phyloP scores from a whole-genome alignment of 2,113 vertebrate genomes.

The Hemiprocne comata region DNA sequence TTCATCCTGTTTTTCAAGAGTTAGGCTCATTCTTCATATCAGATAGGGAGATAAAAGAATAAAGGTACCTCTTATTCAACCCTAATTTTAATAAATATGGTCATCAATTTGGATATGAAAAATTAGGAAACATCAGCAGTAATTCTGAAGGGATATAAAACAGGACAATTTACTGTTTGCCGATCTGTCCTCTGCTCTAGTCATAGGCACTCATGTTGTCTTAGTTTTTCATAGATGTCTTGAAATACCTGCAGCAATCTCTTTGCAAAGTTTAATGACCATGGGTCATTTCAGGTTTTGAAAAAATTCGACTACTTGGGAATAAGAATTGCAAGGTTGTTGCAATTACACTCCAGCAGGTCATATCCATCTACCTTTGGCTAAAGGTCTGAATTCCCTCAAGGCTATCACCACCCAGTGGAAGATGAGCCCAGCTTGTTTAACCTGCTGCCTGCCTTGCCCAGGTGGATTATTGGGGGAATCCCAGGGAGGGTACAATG shows the following conservation, averaged over 20 bases:
- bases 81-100: constrained; percentile 44
- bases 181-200: not conserved
- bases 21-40: not conserved
- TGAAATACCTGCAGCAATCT: constrained; percentile 36
- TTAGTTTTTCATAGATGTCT: constrained; percentile 11
- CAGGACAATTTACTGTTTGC: constrained; percentile 1
- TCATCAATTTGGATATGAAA: constrained; percentile 38
- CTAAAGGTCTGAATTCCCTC: constrained; percentile 15
- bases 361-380: not conserved
- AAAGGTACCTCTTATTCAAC: not conserved
- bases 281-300: constrained; percentile 24
- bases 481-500: not conserved
- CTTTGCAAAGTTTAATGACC: constrained; percentile 48
- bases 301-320: constrained; percentile 24
- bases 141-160: not conserved
- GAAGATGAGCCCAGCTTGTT: not conserved
- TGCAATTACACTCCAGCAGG: not conserved
- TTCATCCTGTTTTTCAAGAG: not conserved
- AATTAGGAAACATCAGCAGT: constrained; percentile 40
- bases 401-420: not conserved
- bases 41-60: not conserved
- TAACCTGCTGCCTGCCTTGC: not conserved
- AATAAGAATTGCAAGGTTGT: constrained; percentile 22
- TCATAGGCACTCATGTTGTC: not conserved
- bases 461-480: not conserved